These are phyloP conservation scores for Hipparchia sbordonii DNA, from an alignment of 2,888 invertebrate species.

Conservation along the genomic window DNA sequence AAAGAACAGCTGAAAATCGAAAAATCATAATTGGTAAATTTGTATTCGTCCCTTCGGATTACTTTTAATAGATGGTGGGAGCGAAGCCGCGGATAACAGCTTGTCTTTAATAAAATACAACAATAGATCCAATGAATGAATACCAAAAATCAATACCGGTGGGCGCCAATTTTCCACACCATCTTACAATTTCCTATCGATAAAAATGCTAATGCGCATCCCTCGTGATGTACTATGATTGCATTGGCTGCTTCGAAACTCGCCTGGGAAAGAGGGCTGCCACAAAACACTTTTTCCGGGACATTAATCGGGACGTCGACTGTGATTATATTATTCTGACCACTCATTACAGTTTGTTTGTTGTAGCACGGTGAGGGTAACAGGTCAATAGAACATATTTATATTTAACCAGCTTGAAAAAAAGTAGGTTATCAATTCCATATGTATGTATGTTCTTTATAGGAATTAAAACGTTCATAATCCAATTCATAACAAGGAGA, in stretches of 20 bases:
- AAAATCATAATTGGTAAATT: no score
- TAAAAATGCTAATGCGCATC: slow-evolving; percentile 75
- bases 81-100: neutral
- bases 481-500: no score
- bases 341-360: no score
- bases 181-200: slow-evolving; percentile 65
- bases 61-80: neutral
- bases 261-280: slow-evolving; percentile 44
- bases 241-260: slow-evolving; percentile 61
- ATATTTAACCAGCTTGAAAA: no score
- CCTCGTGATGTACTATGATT: slow-evolving; percentile 68
- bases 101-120: neutral
- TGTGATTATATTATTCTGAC: no score
- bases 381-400: no score
- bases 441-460: no score
- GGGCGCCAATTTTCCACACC: slow-evolving; percentile 53
- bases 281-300: neutral
- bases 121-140: slow-evolving; percentile 10
- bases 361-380: no score
- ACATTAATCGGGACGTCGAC: neutral
- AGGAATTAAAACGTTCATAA: no score
- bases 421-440: no score
- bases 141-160: slow-evolving; percentile 42
- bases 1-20: no score
- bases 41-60: no score